Evolutionary conservation across 2,888 invertebrate species (phyloP).

Genomic region (Nowickia ferox): DNA sequence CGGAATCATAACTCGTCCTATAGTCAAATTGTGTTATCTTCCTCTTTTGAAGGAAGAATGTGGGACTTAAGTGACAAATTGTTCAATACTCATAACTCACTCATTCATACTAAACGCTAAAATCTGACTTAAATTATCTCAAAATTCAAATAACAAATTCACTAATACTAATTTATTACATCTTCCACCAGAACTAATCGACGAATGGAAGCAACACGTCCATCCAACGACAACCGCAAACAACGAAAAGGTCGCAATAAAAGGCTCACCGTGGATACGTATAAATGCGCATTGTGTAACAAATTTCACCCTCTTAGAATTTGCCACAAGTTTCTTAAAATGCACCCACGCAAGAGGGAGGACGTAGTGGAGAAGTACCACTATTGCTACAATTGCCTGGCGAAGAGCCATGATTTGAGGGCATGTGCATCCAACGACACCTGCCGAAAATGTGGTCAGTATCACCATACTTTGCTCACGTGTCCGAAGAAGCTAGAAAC

Average conservation of each 20-base stretch:
- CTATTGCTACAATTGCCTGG: background rate
- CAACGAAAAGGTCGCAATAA: background rate
- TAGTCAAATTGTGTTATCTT: background rate
- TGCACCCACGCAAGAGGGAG: background rate
- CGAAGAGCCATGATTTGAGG: background rate
- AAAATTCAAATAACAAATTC: background rate
- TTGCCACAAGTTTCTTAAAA: background rate
- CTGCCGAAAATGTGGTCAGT: background rate
- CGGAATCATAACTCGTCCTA: background rate
- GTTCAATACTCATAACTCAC: background rate
- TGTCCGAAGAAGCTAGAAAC: background rate
- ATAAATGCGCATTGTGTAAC: background rate
- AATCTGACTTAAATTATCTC: background rate
- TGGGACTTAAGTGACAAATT: background rate
- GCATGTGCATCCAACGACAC: background rate
- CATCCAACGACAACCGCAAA: background rate
- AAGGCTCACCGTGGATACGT: background rate
- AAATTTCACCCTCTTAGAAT: background rate
- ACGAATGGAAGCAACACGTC: background rate
- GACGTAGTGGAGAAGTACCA: background rate
- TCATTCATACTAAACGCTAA: background rate
- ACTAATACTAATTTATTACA: background rate
- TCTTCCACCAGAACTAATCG: background rate
- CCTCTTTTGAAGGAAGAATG: background rate
- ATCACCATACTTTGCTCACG: background rate